Conservation (phyloP, 2,113 vertebrate genomes). For the Asarcornis scutulata region DNA sequence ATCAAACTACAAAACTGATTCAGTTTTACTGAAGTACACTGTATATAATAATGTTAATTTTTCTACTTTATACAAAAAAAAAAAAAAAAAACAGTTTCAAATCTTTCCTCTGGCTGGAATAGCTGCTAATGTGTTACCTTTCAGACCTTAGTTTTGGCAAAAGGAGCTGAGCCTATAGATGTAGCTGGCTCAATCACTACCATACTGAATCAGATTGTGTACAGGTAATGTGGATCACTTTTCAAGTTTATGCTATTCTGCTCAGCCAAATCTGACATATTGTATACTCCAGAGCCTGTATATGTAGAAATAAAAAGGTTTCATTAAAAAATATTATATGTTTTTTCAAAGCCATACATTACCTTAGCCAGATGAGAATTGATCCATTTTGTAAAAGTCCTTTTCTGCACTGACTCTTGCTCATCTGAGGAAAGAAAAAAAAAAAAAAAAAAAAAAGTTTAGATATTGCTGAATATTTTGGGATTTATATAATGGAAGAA, state of each 20-base stretch:
- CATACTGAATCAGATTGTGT: neutral
- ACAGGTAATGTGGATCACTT: neutral
- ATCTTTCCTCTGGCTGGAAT: neutral
- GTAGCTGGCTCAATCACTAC: neutral
- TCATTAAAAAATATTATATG: neutral
- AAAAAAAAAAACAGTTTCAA: neutral
- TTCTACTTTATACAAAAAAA: neutral
- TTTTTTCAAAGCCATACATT: conserved; percentile 38
- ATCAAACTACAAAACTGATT: neutral
- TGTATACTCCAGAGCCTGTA: neutral
- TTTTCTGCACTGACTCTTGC: conserved; percentile 97
- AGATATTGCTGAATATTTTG: neutral
- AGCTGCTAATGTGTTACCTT: neutral
- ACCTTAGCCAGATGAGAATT: conserved; percentile 98
- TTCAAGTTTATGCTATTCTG: neutral
- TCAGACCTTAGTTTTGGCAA: neutral
- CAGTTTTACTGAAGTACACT: neutral
- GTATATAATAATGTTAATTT: neutral
- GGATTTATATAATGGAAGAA: neutral
- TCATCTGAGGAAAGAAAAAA: conserved; percentile 83
- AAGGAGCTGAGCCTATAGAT: neutral
- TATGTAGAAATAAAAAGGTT: neutral
- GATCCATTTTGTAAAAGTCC: conserved; percentile 99
- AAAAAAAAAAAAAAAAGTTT: neutral
- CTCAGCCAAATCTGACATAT: neutral